Conservation (phyloP, 2,797 vertebrate species). For the Sphenodon punctatus region DNA sequence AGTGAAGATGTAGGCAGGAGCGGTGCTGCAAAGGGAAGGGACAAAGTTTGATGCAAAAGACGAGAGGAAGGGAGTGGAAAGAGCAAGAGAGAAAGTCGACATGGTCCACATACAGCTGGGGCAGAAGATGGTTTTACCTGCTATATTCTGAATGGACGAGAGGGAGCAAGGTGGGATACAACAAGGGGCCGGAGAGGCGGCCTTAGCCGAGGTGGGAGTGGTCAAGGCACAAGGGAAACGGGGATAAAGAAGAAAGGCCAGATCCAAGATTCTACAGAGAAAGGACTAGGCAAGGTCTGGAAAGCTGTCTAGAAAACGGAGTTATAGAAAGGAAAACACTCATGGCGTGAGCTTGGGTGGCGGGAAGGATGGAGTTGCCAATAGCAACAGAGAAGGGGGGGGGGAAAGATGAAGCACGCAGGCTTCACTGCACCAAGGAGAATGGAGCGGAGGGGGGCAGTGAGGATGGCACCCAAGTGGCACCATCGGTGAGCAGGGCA, state of each 20-base stretch:
- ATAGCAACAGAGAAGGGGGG: neutral
- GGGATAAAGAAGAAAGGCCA: conserved; percentile 21
- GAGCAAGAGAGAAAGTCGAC: neutral
- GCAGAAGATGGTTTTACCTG: conserved; percentile 20
- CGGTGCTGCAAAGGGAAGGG: too few species aligned
- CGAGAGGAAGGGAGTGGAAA: neutral
- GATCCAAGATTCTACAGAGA: conserved; percentile 23
- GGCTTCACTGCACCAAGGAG: neutral
- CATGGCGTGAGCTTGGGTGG: conserved; percentile 15
- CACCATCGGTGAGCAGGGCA: neutral
- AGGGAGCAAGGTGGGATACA: conserved; percentile 26
- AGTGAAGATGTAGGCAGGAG: neutral
- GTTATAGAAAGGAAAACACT: conserved; percentile 31
- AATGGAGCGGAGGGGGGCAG: neutral
- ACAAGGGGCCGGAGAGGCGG: conserved; percentile 21
- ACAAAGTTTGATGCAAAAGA: neutral
- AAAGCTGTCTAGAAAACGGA: conserved; percentile 24
- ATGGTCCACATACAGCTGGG: neutral
- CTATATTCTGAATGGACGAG: conserved; percentile 28
- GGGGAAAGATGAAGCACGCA: conserved; percentile 5
- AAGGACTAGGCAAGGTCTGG: conserved; percentile 24
- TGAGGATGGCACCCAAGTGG: neutral
- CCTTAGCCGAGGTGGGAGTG: conserved; percentile 14
- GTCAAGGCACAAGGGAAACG: conserved; percentile 20
- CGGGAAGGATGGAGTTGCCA: neutral